These are phyloP conservation scores for Crotophaga sulcirostris DNA, from an alignment of 2,113 vertebrate genomes.

Conservation along the genomic window DNA sequence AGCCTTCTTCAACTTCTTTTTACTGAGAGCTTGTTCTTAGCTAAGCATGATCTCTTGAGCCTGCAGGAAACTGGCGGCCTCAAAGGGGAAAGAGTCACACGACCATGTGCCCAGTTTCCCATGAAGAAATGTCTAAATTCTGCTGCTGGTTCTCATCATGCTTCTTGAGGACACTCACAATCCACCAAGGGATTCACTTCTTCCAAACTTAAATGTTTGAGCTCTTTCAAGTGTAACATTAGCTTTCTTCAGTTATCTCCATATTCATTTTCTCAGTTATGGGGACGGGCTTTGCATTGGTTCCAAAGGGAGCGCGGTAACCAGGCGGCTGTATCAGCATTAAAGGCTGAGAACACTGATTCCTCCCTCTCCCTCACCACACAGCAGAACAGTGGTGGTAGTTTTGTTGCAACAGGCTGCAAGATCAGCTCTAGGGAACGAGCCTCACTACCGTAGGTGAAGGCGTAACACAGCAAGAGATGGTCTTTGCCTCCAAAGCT, in stretches of 20 bases:
- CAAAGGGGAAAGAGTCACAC: fast-evolving
- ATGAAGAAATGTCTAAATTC: background rate
- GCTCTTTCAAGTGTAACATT: background rate
- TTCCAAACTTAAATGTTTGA: background rate
- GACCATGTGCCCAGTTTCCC: background rate
- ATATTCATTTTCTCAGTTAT: background rate
- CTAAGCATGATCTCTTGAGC: background rate
- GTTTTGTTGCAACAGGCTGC: background rate
- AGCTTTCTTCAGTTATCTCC: background rate
- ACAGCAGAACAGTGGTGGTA: background rate
- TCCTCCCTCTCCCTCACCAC: background rate
- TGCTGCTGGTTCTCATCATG: background rate
- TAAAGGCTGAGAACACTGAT: background rate
- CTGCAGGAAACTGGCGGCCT: background rate
- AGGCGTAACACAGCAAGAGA: background rate
- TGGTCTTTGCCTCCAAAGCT: background rate
- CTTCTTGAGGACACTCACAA: background rate
- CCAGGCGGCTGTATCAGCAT: background rate
- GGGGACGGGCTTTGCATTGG: background rate
- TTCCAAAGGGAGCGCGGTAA: background rate
- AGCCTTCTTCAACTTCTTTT: background rate
- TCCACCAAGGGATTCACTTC: background rate
- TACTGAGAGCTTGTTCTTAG: background rate
- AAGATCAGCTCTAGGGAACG: too few relatives aligned
- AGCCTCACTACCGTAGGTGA: background rate